Evolutionary conservation across 1,140 invertebrate species (phyloP), one percentile per base, ranked within the genome.

Genomic region (Drosophila asahinai): DNA sequence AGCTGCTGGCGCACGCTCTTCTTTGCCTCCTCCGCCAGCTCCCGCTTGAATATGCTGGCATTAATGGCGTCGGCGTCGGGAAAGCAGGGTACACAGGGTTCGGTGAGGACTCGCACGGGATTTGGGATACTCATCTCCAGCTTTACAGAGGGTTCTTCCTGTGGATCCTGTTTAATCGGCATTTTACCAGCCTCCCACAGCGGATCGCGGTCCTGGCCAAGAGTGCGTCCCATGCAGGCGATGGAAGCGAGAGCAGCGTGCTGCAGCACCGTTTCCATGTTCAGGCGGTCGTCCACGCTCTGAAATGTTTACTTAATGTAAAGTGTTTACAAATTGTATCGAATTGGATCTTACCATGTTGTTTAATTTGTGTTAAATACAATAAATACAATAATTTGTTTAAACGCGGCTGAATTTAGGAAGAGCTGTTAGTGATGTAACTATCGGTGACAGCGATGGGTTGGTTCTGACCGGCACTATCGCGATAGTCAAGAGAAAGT

Each of bases 11-110:
- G 78, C 3, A 92, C 84, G 15, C 63, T 76, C 3, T 63, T 71
- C 17, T 84, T 89, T n/a, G 82, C 75, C 6, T 86, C 45, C 8
- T 90, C 49, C 14, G 64, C 67, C 15, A 92, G 36, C 27, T 87
- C 82, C 2, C 78, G 68, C 19, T 74, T 81, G 0, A 82, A 38
- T 14, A 90, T 82, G 51, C 72, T 86, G 14, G 79, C 75, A 42
- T 80, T 81, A 6, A 90, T 70, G 22, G 52, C 64, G 6, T 80
- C 49, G 0, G 52, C 52, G 40, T 90, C 81, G 2, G 86, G 79
- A 48, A 86, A 59, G 47, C 49, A 49, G 27, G 45, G 33, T n/a
- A 54, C 27, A 30, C 17, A 57, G 17, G 77, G 60, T 11, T 43
- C 57, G 17, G 8, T 3, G 36, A 25, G 14, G 19, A 38, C 1